A percentile compares a stretch with the other conserved stretches of the same genome.
Evolutionary conservation across 2,888 invertebrate genomes (phyloP).

Genomic region (Tineola bisselliella): DNA sequence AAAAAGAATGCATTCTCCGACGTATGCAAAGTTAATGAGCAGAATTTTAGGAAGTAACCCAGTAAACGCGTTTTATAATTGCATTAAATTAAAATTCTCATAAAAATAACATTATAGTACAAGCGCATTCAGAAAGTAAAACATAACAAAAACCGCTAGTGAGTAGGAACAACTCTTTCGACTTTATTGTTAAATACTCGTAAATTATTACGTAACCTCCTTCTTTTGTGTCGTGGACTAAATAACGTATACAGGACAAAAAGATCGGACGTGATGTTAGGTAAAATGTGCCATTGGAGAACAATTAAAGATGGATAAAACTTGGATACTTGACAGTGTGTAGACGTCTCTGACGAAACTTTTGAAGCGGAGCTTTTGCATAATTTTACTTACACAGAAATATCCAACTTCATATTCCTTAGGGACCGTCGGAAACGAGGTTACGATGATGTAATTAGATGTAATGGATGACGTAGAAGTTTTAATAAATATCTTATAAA

Average conservation of each 20-base stretch:
- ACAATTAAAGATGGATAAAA: background rate
- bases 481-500: background rate
- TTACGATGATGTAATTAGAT: background rate
- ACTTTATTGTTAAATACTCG: background rate
- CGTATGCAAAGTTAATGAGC: background rate
- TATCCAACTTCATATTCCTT: background rate
- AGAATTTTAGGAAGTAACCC: background rate
- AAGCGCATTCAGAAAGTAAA: background rate
- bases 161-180: too few relatives aligned
- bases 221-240: background rate
- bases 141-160: background rate
- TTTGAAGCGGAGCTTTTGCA: background rate
- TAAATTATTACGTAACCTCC: background rate
- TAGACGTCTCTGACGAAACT: background rate
- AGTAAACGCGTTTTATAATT: background rate
- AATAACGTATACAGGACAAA: background rate
- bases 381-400: background rate
- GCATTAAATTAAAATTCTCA: background rate
- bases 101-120: background rate
- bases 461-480: background rate
- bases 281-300: conserved; percentile 5
- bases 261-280: conserved; percentile 3
- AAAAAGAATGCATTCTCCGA: background rate
- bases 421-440: background rate
- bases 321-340: background rate